Evolutionary conservation across 1,140 invertebrate species (phyloP).

Genomic region (Drosophila bifasciata): DNA sequence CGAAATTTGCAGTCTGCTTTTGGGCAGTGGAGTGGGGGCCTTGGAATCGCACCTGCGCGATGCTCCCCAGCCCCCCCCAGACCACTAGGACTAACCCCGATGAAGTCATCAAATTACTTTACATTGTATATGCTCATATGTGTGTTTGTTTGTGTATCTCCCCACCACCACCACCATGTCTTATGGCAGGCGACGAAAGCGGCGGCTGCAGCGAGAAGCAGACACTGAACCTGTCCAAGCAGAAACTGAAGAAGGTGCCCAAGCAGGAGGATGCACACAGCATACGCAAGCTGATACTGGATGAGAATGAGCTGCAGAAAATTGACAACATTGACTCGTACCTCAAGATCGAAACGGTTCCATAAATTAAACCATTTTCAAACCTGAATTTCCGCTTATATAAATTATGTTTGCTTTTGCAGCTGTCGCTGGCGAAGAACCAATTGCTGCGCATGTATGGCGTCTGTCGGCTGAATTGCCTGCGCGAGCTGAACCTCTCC

Average conservation of each 20-base stretch:
- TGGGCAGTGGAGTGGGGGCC: constrained; percentile 17
- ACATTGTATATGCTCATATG: neutral
- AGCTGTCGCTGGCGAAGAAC: constrained; percentile 94
- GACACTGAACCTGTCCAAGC: constrained; percentile 87
- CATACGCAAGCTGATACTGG: constrained; percentile 90
- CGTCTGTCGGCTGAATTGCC: constrained; percentile 90
- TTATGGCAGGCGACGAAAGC: constrained; percentile 64
- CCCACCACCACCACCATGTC: neutral
- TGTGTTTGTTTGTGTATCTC: neutral
- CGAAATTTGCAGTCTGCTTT: constrained; percentile 47
- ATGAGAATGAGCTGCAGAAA: constrained; percentile 94
- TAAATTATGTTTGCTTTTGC: constrained; percentile 64
- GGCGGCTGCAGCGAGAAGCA: constrained; percentile 58
- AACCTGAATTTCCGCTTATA: too few relatives aligned
- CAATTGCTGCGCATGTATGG: constrained; percentile 94
- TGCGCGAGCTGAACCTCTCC: constrained; percentile 92
- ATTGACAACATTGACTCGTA: constrained; percentile 94
- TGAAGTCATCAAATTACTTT: constrained; percentile 52
- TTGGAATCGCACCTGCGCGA: constrained; percentile 44
- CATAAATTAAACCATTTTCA: neutral
- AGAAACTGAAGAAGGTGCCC: constrained; percentile 90
- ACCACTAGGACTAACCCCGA: constrained; percentile 15
- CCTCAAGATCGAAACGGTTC: constrained; percentile 91
- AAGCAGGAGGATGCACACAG: constrained; percentile 88
- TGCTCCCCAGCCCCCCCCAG: neutral